Evolutionary conservation across 2,888 invertebrate species (phyloP), one percentile per base, ranked within the genome.

Genomic region (Parelbella ahira): DNA sequence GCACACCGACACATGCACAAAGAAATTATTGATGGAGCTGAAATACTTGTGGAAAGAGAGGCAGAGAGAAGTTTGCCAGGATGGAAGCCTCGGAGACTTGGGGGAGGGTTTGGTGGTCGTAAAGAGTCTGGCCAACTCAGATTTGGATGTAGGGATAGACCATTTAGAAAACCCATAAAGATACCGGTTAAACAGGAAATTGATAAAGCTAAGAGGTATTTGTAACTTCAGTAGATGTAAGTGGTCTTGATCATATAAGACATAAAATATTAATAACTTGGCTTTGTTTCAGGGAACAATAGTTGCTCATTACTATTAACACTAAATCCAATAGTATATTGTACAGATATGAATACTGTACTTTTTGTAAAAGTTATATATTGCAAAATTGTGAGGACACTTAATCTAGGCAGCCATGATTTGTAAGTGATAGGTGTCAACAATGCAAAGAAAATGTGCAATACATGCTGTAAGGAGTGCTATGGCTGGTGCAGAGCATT

Each of bases 121-220:
- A 95, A 94, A 60, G 94, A 95, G 70, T 93, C 96, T 0, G 97
- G 97, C 0, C 97, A 97, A 65, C 81, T 97, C 24, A 76, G 97
- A 45, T 97, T 97, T 82, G 97, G 97, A 1, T 93, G 97, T 28
- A 89, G 90, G 54, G 93, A 93, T 38, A 83, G 94, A 55, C 95
- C 94, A 0, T 96, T 94, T 64, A 91, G 84, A 54, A 91, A 88
- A 67, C 93, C 93, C 1, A 90, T 79, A 13, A 25, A 52, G 28
- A 13, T 70, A 32, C 42, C 38, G 18, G 47, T 52, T 37, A 53
- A 54, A 29, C 42, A 27, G 36, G 38, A 46, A 19, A 4, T 10
- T 28, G 25, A 18, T 4, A 12, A 29, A 39, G 25, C 27, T n/a
- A 45, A 29, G 9, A 33, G 41, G 32, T 37, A 23, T 8, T 10